Evolutionary conservation across 2,888 invertebrate genomes (phyloP), one percentile per base, ranked within the genome.

Genomic region (Scaptomyza tumidula): DNA sequence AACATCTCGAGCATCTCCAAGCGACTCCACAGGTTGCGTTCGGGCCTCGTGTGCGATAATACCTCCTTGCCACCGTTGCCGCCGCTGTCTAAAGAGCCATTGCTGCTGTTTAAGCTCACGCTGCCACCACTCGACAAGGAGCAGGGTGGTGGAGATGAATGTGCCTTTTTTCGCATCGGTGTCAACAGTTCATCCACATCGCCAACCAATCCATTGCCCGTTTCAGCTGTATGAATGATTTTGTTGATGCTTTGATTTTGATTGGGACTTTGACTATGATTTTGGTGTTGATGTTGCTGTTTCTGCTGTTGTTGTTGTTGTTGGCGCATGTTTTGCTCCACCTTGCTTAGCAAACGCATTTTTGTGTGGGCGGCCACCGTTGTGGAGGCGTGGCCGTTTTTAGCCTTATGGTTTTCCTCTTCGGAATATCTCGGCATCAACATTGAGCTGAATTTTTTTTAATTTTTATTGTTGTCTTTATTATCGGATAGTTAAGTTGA

Each of bases 1-100:
- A 92, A 71, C 88, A 92, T 90, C 67, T 90, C 87, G 75, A 91
- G 80, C 78, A 92, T 91, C 68, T 92, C 91, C 44, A 88, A 80
- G 35, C 89, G 91, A 56, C 91, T 91, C 91, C 91, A 92, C 49
- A 92, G 83, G 75, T 92, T 91, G 39, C 91, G 90, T 57, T 91
- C 92, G 10, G 90, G 89, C 27, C 91, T 87, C 33, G 80, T 48
- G 24, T 68, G 55, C 27, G 41, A 41, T 5, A 16, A 3, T 9
- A 27, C n/a, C 1, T 80, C 69, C 54, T 56, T 58, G 63, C 19
- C 62, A 60, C n/a, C 58, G 57, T 56, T 58, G 63, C n/a, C 58
- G 57, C 14, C 58, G 57, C 11, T 65, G 52, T 35, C 44, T 7
- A 43, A 27, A 7, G 43, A 29, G 44, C 56, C 52, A 44, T 52